Conservation (phyloP, 23 tunicate genomes). For the Botrylloides violaceus region DNA sequence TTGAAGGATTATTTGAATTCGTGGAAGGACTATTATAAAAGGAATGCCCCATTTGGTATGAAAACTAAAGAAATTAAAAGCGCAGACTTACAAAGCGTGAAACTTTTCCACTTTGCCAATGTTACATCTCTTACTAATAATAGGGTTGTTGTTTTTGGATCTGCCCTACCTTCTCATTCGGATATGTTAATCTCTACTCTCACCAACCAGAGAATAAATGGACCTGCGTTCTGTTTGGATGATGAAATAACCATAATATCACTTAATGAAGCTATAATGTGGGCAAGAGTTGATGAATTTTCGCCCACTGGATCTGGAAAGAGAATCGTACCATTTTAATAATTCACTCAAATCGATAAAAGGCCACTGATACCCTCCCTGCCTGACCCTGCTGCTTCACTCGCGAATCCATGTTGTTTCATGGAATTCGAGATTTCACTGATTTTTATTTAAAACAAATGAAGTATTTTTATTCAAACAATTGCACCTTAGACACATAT, state of each 20-base stretch:
- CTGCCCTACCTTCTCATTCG: constrained; percentile 69
- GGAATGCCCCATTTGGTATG: background rate
- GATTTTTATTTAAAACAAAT: too few species aligned
- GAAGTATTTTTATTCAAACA: too few species aligned
- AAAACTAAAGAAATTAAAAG: background rate
- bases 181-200: constrained; percentile 52
- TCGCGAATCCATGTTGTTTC: too few species aligned
- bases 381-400: too few species aligned
- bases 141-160: constrained; percentile 33
- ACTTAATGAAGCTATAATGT: constrained; percentile 82
- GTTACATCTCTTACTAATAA: background rate
- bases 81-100: background rate
- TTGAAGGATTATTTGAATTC: background rate
- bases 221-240: constrained; percentile 52
- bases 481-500: too few species aligned
- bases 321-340: constrained; percentile 58
- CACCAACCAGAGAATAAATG: constrained; percentile 47
- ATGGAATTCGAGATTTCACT: too few species aligned
- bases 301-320: constrained; percentile 81
- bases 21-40: background rate
- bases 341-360: too few species aligned
- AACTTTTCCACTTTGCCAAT: background rate
- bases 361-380: too few species aligned
- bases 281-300: constrained; percentile 79
- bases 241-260: constrained; percentile 69